Conservation (phyloP, 2,113 vertebrate species). For the Arenaria interpres region DNA sequence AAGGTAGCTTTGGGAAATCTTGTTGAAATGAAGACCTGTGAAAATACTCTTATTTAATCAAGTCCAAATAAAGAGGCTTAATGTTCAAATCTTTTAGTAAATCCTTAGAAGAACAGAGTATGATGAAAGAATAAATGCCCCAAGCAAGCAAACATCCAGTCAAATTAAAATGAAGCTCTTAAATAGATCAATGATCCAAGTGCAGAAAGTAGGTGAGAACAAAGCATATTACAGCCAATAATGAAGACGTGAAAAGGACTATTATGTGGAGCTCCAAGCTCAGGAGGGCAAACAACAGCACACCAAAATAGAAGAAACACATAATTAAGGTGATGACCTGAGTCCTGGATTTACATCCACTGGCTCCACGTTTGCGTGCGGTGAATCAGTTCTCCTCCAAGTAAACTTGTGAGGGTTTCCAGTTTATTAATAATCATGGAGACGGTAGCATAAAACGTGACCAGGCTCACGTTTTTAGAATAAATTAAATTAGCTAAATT, state of each 20-base stretch:
- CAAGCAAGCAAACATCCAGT: not conserved
- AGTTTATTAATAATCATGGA: not conserved
- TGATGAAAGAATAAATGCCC: conserved; percentile 26
- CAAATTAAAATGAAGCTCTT: not conserved
- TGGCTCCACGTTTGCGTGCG: not conserved
- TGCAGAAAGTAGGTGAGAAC: not conserved
- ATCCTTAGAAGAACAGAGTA: not conserved
- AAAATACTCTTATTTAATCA: conserved; percentile 20
- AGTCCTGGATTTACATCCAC: not conserved
- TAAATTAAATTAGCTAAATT: conserved; percentile 10
- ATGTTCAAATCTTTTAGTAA: conserved; percentile 15
- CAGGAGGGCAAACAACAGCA: not conserved
- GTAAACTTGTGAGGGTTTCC: not conserved
- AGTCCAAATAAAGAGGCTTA: conserved; percentile 23
- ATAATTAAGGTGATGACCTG: not conserved
- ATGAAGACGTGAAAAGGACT: not conserved
- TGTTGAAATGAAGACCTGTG: not conserved
- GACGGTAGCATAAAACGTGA: not conserved
- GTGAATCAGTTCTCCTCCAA: not conserved
- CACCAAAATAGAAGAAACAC: not conserved
- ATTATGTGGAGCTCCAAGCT: not conserved
- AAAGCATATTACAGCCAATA: not conserved
- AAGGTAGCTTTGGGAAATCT: not conserved
- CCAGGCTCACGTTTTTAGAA: not conserved
- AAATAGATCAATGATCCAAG: not conserved